Evolutionary conservation across 2,888 invertebrate genomes (phyloP), one percentile per base, ranked within the genome.

Genomic region (Mythimna vitellina): DNA sequence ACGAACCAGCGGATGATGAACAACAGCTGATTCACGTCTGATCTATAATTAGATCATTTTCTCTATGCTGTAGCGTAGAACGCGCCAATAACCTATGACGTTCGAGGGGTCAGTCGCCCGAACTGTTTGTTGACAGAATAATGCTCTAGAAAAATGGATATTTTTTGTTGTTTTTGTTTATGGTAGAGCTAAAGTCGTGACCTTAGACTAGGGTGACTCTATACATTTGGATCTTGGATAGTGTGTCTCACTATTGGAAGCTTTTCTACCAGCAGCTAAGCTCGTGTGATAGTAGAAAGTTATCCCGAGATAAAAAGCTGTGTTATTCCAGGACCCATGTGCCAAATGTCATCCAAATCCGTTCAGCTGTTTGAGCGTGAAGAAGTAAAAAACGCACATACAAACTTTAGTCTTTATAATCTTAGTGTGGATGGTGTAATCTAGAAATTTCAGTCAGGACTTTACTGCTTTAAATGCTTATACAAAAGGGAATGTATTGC

Each of bases 81-180:
- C 54, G 65, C 42, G 65, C 64, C 82, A 82, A 66, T 61, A 78
- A 78, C 63, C 72, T 82, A 25, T 73, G 69, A 66, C 64, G 78
- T 8, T 0, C 5, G 29, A 32, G 53, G 62, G 82, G 83, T 79
- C 80, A 73, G 54, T 73, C 61, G 69, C 83, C 70, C 46, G 68
- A 35, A 81, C 53, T 35, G 29, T 70, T 65, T 46, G 49, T 17
- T 6, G 32, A 35, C 53, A 74, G 49, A 25, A 73, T 53, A 74
- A 68, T 56, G 56, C 42, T 78, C 64, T 58, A 76, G 53, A 65
- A 74, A 62, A 75, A 51, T 60, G 22, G 9, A n/a, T n/a, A 17
- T 46, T 14, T 1, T 49, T 51, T 7, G 35, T 35, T 49, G 17
- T 62, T 70, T 1, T 25, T n/a, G 6, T 58, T 70, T 20, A n/a